phyloP scores from a whole-genome alignment of 2,888 invertebrate species.

The Pyrrhosoma nymphula region DNA sequence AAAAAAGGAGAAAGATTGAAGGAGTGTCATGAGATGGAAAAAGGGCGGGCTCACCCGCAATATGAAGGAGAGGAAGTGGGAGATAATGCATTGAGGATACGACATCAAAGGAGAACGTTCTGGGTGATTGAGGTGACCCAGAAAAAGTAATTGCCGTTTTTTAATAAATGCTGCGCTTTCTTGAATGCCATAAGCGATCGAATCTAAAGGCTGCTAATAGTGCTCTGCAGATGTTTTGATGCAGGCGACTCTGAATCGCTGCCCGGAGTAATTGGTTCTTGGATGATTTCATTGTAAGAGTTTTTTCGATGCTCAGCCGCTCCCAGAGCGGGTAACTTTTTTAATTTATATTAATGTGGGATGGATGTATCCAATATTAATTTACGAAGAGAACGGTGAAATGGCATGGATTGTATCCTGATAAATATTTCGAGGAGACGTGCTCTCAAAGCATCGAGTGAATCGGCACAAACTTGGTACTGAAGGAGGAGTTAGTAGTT shows the following conservation, averaged over 20 bases:
- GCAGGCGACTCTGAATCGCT: background rate
- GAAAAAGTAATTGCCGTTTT: conserved; percentile 47
- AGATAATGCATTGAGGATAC: background rate
- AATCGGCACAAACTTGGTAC: background rate
- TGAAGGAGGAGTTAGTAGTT: background rate
- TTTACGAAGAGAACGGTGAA: background rate
- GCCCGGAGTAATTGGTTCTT: conserved; percentile 40
- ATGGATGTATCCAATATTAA: background rate
- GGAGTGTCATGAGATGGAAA: background rate
- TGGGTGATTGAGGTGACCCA: background rate
- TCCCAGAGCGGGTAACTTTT: background rate
- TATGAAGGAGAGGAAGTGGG: background rate
- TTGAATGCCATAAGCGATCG: conserved; percentile 41
- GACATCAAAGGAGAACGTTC: background rate
- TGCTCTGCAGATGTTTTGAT: background rate
- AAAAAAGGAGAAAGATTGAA: background rate
- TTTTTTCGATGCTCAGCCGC: background rate
- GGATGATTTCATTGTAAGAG: conserved; percentile 38
- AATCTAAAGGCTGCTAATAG: background rate
- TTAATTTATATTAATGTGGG: background rate
- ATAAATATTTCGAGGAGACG: background rate
- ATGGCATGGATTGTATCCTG: background rate
- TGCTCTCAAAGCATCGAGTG: background rate
- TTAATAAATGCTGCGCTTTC: conserved; percentile 48
- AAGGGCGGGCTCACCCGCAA: background rate